Conservation (phyloP, 2,888 invertebrate species). For the Polyommatus icarus region DNA sequence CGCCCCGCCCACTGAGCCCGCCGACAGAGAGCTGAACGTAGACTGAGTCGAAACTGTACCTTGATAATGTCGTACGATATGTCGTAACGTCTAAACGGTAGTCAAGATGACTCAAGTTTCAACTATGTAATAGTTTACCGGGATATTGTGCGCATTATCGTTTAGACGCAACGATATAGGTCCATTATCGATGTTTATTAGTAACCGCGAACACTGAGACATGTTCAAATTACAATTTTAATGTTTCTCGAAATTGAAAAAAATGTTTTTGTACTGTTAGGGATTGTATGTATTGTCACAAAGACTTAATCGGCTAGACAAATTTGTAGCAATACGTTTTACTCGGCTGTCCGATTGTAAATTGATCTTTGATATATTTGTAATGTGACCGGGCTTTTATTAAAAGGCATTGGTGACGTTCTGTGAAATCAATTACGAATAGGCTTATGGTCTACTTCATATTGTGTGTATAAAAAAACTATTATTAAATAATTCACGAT, state of each 20-base stretch:
- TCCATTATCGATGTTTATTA: not conserved
- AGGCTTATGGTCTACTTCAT: not conserved
- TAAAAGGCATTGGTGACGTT: not conserved
- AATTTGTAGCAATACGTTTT: constrained; percentile 34
- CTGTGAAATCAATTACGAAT: not conserved
- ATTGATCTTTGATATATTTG: constrained; percentile 19
- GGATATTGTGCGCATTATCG: not conserved
- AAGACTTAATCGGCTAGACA: constrained; percentile 33
- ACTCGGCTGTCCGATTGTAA: constrained; percentile 16
- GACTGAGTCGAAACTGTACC: not conserved
- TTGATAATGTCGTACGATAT: not conserved
- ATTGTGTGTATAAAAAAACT: not conserved
- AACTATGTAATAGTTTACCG: not conserved
- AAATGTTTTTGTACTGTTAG: constrained; percentile 32
- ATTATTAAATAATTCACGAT: not conserved
- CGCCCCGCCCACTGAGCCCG: constrained; percentile 50
- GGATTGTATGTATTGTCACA: constrained; percentile 34
- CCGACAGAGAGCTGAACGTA: constrained; percentile 47
- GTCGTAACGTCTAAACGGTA: not conserved
- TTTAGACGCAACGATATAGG: constrained; percentile 6
- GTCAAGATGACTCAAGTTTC: not conserved
- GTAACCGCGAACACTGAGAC: constrained; percentile 10
- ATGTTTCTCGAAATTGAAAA: constrained; percentile 30
- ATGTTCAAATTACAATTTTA: constrained; percentile 28
- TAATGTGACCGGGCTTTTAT: not conserved